A percentile compares a stretch with the other conserved stretches of the same genome.
Evolutionary conservation across 2,888 invertebrate species (phyloP).

Genomic region (Torymus texanus): DNA sequence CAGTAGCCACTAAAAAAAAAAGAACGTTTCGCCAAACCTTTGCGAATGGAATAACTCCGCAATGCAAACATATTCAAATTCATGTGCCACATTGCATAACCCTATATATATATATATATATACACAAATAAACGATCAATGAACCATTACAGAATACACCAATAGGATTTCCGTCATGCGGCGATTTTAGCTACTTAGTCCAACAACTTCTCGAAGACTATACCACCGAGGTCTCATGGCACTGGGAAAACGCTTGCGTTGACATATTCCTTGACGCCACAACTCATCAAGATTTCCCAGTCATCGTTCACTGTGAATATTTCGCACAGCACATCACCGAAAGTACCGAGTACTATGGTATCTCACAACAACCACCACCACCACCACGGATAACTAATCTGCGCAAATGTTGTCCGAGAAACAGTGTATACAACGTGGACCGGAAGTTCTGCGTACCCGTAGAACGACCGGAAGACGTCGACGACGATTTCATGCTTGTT

Average conservation of each 20-base stretch:
- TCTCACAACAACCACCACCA: not conserved
- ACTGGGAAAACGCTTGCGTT: slow-evolving; percentile 58
- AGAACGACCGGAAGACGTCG: not conserved
- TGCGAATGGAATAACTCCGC: too few relatives aligned
- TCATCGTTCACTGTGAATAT: slow-evolving; percentile 58
- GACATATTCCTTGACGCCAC: slow-evolving; percentile 59
- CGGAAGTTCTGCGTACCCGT: slow-evolving; percentile 54
- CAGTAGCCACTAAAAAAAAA: too few relatives aligned
- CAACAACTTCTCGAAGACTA: slow-evolving; percentile 35
- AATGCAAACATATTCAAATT: too few relatives aligned
- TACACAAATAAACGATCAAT: not conserved
- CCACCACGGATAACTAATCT: slow-evolving; percentile 46
- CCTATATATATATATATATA: too few relatives aligned
- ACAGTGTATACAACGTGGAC: slow-evolving; percentile 53
- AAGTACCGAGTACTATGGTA: not conserved
- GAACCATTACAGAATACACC: not conserved
- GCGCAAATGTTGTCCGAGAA: slow-evolving; percentile 61
- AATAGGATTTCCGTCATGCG: slow-evolving; percentile 56
- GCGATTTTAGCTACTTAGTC: slow-evolving; percentile 42
- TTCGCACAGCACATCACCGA: not conserved
- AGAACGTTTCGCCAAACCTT: too few relatives aligned
- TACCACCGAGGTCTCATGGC: slow-evolving; percentile 34
- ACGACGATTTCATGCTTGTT: not conserved
- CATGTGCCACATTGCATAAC: too few relatives aligned
- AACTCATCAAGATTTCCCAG: slow-evolving; percentile 35